phyloP scores from a whole-genome alignment of 2,888 invertebrate genomes.

The Resseliella maxima region DNA sequence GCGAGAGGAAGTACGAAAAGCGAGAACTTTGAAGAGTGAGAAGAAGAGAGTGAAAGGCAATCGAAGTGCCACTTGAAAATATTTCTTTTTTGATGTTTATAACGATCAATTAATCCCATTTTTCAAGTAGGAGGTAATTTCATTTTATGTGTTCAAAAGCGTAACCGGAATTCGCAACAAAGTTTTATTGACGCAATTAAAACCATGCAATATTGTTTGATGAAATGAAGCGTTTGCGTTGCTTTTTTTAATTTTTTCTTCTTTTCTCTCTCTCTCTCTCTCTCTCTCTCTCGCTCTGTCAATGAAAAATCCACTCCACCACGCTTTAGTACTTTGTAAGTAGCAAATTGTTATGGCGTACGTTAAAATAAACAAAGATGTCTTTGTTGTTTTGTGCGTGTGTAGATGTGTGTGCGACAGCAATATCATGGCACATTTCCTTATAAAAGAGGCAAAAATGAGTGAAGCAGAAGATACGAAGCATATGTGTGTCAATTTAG shows the following conservation, averaged over 20 bases:
- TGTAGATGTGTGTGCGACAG: no score
- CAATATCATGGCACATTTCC: not conserved
- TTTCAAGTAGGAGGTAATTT: conserved; percentile 40
- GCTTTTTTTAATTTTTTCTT: not conserved
- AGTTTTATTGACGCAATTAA: conserved; percentile 39
- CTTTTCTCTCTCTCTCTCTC: not conserved
- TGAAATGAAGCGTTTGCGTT: not conserved
- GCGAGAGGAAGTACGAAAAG: no score
- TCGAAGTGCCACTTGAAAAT: not conserved
- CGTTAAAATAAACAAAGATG: no score
- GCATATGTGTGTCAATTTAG: not conserved
- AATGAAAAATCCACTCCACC: no score
- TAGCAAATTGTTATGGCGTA: no score
- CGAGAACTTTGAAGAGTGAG: no score
- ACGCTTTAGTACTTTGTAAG: no score
- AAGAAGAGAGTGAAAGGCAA: not conserved
- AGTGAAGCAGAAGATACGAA: not conserved
- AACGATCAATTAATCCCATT: conserved; percentile 14
- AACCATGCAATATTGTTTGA: not conserved
- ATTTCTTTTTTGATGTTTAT: not conserved
- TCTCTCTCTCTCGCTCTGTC: not conserved
- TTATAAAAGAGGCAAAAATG: not conserved
- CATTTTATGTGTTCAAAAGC: not conserved
- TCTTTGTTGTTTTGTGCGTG: not conserved
- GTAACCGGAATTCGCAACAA: not conserved